Evolutionary conservation across 2,888 invertebrate genomes (phyloP), one percentile per base, ranked within the genome.

Genomic region (Drosophila incognita): DNA sequence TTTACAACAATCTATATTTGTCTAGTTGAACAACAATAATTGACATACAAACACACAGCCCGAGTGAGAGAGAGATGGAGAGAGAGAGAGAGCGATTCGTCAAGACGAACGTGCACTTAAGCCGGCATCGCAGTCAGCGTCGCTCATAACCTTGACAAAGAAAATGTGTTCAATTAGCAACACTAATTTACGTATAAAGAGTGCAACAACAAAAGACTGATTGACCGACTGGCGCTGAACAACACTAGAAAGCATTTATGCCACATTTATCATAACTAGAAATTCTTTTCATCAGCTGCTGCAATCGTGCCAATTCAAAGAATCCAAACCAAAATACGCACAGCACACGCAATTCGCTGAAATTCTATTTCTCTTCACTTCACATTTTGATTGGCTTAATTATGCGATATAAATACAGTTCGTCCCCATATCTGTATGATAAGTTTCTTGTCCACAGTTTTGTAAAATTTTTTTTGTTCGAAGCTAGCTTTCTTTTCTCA

Each of bases 401-500:
- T 86, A 88, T 83, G 73, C 80, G 81, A 71, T 80, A 78, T 69
- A 82, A 74, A 72, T 68, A 84, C 65, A 80, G 61, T 63, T 68
- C 62, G 49, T 56, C 62, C 67, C 62, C 67, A 79, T 65, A 24
- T 59, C 15, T 61, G 40, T 58, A 27, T 29, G 33, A 48, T 64
- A 57, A 6, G 33, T 42, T 54, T 77, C 56, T 60, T 70, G 57
- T 53, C 52, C 40, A 58, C 29, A 60, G 54, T 35, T 53, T 35
- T 24, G 35, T 53, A 38, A n/a, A 49, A 31, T 56, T 57, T 51
- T 54, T 66, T 70, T 69, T 69, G 69, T 71, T 70, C 65, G 64
- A 63, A 80, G 79, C 83, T 83, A 80, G 81, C 86, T 85, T 84
- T 84, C 84, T 85, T 87, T 87, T 87, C 83, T 59, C 59, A 74